Evolutionary conservation across 2,888 invertebrate genomes (phyloP).

Genomic region (Lydus trimaculatus): DNA sequence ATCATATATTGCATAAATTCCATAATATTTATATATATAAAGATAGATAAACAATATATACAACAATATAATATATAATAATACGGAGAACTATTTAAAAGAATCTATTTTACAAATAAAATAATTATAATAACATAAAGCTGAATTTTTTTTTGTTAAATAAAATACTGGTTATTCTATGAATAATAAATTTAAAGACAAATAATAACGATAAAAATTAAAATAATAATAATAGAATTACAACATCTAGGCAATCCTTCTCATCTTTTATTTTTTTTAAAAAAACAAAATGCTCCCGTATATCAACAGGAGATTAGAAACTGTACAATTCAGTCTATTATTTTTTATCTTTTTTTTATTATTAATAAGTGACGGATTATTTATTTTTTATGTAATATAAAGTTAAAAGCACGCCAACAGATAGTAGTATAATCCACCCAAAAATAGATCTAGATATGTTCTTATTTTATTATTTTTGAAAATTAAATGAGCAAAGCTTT

Average conservation of each 20-base stretch:
- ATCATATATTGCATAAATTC: constrained; percentile 25
- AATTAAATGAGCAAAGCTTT: constrained; percentile 33
- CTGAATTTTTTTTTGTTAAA: constrained; percentile 14
- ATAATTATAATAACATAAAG: constrained; percentile 18
- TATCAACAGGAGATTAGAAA: constrained; percentile 14
- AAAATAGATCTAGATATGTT: constrained; percentile 31
- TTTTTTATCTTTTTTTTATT: no score
- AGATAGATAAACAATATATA: constrained; percentile 29
- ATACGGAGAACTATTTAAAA: constrained; percentile 11
- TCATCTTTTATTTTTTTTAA: background rate
- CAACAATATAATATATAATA: constrained; percentile 28
- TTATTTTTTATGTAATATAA: constrained; percentile 21
- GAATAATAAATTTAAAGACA: background rate
- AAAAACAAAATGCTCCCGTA: background rate
- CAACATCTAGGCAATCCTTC: background rate
- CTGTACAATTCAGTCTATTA: constrained; percentile 36
- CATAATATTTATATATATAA: constrained; percentile 5
- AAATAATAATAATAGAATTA: background rate
- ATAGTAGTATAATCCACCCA: constrained; percentile 21
- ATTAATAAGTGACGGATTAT: constrained; percentile 28
- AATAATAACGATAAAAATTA: constrained; percentile 9
- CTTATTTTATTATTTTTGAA: constrained; percentile 20
- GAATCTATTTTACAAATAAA: constrained; percentile 11
- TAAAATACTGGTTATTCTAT: constrained; percentile 30
- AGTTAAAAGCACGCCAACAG: constrained; percentile 27